Evolutionary conservation across 2,888 invertebrate genomes (phyloP), one percentile per base, ranked within the genome.

Genomic region (Pristionchus mayeri): DNA sequence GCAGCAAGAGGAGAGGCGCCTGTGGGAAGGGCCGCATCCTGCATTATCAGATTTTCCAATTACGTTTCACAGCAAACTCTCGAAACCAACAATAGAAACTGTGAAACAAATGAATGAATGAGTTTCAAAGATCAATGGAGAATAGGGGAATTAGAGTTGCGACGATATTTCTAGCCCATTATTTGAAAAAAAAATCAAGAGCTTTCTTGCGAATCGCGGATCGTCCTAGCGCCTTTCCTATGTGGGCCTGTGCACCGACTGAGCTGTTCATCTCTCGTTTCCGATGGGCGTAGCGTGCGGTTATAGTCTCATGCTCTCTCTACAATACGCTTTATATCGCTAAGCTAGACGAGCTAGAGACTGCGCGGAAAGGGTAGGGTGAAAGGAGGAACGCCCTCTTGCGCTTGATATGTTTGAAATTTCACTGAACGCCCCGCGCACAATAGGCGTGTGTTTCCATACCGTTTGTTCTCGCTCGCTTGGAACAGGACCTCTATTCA

Each of bases 361-460:
- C n/a, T n/a, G n/a, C n/a, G n/a, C n/a, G n/a, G n/a, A n/a, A n/a
- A n/a, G n/a, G n/a, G n/a, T n/a, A n/a, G n/a, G n/a, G n/a, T n/a
- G n/a, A n/a, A n/a, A n/a, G n/a, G n/a, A n/a, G n/a, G n/a, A n/a
- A 21, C 18, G 6, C 71, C 40, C 40, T 71, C 63, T 63, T 63
- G 63, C 34, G 16, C 63, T 2, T 34, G 63, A 63, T 71, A 9
- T 71, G 71, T 71, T 71, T 71, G 63, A 63, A 63, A 30, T 63
- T 63, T 63, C 63, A 34, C 34, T 34, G 16, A 3, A 34, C 34
- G 1, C 37, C 13, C 3, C 34, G 37, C 0, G 37, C 2, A 71
- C 71, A 71, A 71, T 71, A 40, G 24, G 71, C n/a, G n/a, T n/a
- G n/a, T n/a, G n/a, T n/a, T 71, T 71, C 71, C 40, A 71, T 24